Evolutionary conservation across 2,113 vertebrate species (phyloP), one percentile per base, ranked within the genome.

Genomic region (Myodes glareolus): DNA sequence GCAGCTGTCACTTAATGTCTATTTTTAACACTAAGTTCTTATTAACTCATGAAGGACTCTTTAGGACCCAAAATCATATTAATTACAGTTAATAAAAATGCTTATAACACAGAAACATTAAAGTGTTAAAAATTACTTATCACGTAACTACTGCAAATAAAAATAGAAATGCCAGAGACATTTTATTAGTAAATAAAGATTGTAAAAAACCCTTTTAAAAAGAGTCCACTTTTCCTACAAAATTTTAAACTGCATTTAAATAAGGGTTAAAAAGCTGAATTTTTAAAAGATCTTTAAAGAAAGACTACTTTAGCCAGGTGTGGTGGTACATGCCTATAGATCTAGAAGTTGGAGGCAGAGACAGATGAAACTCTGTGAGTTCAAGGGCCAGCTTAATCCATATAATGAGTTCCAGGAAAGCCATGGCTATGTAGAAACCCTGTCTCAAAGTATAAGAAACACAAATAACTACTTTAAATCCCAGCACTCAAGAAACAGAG

Each of bases 151-250:
- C 52, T 92, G 47, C 4, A 84, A 92, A 65, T 31, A 85, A 29
- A 90, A 92, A 90, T 72, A 19, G 61, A 50, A 86, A 87, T 55
- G 61, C 42, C 78, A 72, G 39, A 94, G 73, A 92, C 17, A 61
- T 91, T 90, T 76, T 36, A 39, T 61, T 90, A 92, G 39, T 63
- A 90, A 92, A 88, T 91, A 95, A 61, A 50, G 42, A 36, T 5
- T 16, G 42, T 17, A 25, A 58, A 81, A 58, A 31, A 11, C 12
- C 29, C 39, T 55, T 52, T 55, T 58, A 33, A 29, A 39, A 73
- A 65, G 36, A n/a, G 68, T 33, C 45, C 33, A 17, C 42, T 73
- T 86, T 90, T 78, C 31, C 7, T 70, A 61, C 39, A 89, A 45
- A 85, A 89, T 31, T 84, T 88, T 88, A 52, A 92, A 52, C 6